Evolutionary conservation across 2,113 vertebrate species (phyloP).

Genomic region (Eubucco bourcierii): DNA sequence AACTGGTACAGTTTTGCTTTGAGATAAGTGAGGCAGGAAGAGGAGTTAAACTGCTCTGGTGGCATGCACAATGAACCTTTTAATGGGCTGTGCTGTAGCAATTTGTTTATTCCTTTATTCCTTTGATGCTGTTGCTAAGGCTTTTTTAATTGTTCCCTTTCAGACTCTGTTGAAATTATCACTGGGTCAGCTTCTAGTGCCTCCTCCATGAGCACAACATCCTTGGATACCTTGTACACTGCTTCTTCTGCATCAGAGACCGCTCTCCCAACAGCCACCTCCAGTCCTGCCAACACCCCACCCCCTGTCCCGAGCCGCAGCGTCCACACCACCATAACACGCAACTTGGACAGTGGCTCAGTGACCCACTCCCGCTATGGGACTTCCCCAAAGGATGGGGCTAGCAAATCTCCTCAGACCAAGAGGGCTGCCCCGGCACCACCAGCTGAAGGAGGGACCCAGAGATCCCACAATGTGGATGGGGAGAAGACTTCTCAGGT

Average conservation of each 20-base stretch:
- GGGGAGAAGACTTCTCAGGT: conserved; percentile 42
- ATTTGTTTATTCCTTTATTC: neutral
- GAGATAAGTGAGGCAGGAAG: conserved; percentile 64
- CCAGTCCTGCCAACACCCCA: conserved; percentile 87
- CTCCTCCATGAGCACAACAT: conserved; percentile 84
- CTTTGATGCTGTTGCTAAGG: conserved; percentile 62
- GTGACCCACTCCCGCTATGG: conserved; percentile 5
- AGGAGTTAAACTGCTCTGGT: conserved; percentile 62
- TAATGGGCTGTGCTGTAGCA: conserved; percentile 25
- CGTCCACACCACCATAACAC: conserved; percentile 71
- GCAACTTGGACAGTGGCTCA: conserved; percentile 41
- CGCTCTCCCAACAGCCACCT: conserved; percentile 69
- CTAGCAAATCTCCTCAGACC: conserved; percentile 61
- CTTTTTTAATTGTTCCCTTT: conserved; percentile 67
- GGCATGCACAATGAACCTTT: conserved; percentile 50
- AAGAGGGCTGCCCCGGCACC: conserved; percentile 47
- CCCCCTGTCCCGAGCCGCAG: conserved; percentile 90
- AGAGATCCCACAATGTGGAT: conserved; percentile 22
- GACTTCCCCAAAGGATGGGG: conserved; percentile 35
- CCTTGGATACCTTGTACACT: conserved; percentile 86
- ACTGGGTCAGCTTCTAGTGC: conserved; percentile 76
- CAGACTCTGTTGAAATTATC: conserved; percentile 64
- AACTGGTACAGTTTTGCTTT: conserved; percentile 58
- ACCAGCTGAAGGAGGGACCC: neutral
- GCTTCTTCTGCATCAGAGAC: conserved; percentile 82